Conservation (phyloP, 2,888 invertebrate genomes). For the Acholoe squamosa region DNA sequence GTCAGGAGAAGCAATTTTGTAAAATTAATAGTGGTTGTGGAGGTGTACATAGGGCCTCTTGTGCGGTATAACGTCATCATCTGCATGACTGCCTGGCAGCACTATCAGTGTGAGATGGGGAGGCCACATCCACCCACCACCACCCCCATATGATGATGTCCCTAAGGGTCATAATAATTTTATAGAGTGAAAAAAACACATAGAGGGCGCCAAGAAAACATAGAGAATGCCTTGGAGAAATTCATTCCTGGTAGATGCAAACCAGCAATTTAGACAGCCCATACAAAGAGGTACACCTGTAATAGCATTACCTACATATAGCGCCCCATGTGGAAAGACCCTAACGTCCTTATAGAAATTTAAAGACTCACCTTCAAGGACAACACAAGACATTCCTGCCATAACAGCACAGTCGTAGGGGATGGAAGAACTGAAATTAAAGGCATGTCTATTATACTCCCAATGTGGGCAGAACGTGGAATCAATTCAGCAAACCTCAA, state of each 20-base stretch:
- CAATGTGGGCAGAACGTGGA: neutral
- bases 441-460: too few species aligned
- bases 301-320: neutral
- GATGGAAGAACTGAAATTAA: too few species aligned
- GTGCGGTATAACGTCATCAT: neutral
- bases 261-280: neutral
- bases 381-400: too few species aligned
- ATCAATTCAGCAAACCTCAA: neutral
- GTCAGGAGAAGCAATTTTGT: neutral
- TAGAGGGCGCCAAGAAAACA: neutral
- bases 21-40: constrained; percentile 13
- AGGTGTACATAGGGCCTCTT: constrained; percentile 28
- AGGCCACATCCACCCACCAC: neutral
- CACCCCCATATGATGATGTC: neutral
- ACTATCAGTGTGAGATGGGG: neutral
- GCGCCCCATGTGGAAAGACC: neutral
- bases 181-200: neutral
- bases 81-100: neutral
- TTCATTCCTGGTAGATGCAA: neutral
- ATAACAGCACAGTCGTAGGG: too few species aligned
- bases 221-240: neutral
- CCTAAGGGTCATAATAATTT: neutral
- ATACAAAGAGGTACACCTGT: too few species aligned
- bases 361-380: too few species aligned
- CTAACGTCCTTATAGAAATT: too few species aligned